Base-by-base conservation (phyloP, 2,113 vertebrate genomes). In the Sphaerodactylus townsendi region DNA sequence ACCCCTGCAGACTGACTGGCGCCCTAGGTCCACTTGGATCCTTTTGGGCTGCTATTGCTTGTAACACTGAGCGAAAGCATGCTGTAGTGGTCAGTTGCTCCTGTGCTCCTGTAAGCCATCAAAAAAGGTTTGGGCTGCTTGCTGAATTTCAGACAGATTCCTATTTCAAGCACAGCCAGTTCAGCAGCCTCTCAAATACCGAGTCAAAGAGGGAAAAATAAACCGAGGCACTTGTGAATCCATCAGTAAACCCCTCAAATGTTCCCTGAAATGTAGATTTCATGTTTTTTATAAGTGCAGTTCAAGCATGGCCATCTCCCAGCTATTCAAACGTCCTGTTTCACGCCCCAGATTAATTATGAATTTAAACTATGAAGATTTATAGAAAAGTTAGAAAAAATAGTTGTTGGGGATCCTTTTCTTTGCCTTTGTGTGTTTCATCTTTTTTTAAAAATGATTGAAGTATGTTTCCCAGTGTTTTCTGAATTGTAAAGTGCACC, bases 221-320 rank as follows among this genome's bases (percentile, higher is more conserved):
- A 77, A 70, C 41, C 39, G 65, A 59, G 56, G 74, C 30, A 44
- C 28, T 81, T 81, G 44, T 41, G 35, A 19, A 30, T 71, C 48
- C 69, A 17, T 44, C 82, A 70, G 74, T 48, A 84, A 84, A 44
- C 74, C 50, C 23, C 70, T 77, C 82, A 77, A 77, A 48, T 59
- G 75, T 66, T 46, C 65, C 53, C 21, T 62, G 50, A 56, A 76
- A 53, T 39, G 33, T 68, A 13, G 44, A 70, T 70, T 37, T 69
- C 4, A 56, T 59, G 37, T 44, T 81, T 35, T 65, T 53, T 77
- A 28, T 28, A 71, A 30, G 48, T 17, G 23, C 39, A 35, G 30
- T 70, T 70, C 64, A 77, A 84, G 65, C 37, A 62, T 14, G 69
- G 33, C 21, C 56, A 5, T 84, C 19, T 56, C 33, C 56, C 48